These are phyloP conservation scores for Hoplostethus mediterraneus DNA, from an alignment of 2,797 vertebrate genomes.

Conservation along the genomic window DNA sequence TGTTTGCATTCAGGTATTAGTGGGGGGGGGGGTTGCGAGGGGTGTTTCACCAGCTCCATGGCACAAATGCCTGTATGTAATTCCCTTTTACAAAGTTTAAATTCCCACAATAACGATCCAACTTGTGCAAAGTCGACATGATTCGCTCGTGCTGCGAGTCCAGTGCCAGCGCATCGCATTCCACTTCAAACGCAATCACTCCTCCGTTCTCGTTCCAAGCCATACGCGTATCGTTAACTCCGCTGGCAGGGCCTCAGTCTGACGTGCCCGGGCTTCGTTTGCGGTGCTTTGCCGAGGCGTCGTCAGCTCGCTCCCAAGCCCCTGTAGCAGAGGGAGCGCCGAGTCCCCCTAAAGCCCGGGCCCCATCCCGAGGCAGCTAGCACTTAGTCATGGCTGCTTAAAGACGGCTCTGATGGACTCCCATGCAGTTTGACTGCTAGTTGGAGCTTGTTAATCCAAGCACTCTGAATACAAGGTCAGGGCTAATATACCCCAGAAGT, in stretches of 20 bases:
- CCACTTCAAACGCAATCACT: constrained; percentile 1
- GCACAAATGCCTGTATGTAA: background rate
- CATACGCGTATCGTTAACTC: background rate
- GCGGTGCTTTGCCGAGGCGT: constrained; percentile 5
- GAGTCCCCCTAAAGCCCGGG: constrained; percentile 37
- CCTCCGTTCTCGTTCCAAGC: background rate
- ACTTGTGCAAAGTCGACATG: background rate
- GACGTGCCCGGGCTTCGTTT: constrained; percentile 9
- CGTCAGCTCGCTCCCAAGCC: constrained; percentile 1
- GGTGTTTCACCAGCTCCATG: background rate
- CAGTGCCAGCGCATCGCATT: background rate
- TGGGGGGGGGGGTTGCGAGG: no score
- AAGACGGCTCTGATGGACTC: constrained; percentile 67
- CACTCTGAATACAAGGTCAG: constrained; percentile 65
- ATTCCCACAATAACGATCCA: background rate
- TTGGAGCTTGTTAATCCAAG: constrained; percentile 60
- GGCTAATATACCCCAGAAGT: constrained; percentile 54
- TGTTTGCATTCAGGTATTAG: constrained; percentile 6
- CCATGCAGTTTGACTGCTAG: constrained; percentile 45
- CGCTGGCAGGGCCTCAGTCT: background rate
- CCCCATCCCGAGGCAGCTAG: constrained; percentile 31
- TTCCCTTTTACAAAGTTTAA: background rate
- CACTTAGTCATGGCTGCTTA: constrained; percentile 75
- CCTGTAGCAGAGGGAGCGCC: constrained; percentile 1
- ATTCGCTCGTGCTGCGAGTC: background rate